These are phyloP conservation scores for Lacerta agilis DNA, from an alignment of 2,797 vertebrate genomes.

Conservation along the genomic window DNA sequence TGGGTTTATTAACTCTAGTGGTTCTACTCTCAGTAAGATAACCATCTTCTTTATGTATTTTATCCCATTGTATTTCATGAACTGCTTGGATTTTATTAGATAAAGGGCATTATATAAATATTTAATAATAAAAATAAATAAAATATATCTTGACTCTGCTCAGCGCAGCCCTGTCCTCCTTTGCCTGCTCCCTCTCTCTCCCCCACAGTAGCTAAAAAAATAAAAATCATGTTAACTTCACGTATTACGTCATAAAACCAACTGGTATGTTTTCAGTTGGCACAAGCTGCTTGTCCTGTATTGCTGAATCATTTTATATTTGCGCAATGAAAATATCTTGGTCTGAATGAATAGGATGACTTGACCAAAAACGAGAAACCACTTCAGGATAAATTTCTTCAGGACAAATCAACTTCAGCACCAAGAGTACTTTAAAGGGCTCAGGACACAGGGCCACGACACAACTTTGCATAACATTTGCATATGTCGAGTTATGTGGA, in stretches of 20 bases:
- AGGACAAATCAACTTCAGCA: conserved; percentile 49
- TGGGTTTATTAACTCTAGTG: not conserved
- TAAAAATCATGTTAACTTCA: not conserved
- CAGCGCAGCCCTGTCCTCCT: not conserved
- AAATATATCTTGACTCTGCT: not conserved
- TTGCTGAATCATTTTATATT: not conserved
- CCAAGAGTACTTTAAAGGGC: too few relatives aligned
- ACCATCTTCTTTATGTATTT: not conserved
- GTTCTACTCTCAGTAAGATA: not conserved
- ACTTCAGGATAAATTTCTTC: conserved; percentile 31
- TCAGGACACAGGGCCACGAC: too few relatives aligned
- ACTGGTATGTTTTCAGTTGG: not conserved
- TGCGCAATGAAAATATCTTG: not conserved
- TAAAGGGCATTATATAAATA: not conserved
- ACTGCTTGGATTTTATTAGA: not conserved
- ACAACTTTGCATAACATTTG: too few relatives aligned
- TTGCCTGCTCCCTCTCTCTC: not conserved
- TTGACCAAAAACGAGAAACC: not conserved
- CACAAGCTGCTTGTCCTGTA: not conserved
- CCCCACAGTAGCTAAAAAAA: not conserved
- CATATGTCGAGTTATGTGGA: too few relatives aligned
- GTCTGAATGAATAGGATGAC: not conserved
- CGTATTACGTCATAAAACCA: not conserved
- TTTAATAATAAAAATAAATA: not conserved
- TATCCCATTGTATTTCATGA: not conserved